Conservation (phyloP, 2,888 invertebrate species). For the Autographa pulchrina region DNA sequence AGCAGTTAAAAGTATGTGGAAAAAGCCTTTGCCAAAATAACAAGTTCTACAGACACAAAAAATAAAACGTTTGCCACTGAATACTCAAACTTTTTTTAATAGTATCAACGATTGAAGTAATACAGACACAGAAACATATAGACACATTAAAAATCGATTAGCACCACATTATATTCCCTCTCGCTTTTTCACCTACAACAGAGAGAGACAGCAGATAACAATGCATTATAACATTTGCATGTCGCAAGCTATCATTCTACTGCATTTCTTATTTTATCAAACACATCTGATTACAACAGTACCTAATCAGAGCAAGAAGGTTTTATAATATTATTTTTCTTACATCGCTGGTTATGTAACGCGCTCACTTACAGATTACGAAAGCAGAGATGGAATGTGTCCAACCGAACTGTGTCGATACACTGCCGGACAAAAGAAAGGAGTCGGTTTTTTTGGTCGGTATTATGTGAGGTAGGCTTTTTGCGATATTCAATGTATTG, state of each 20-base stretch:
- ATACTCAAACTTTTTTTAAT: neutral
- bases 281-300: slow-evolving; percentile 46
- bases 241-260: slow-evolving; percentile 23
- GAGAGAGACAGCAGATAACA: slow-evolving; percentile 10
- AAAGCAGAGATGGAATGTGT: slow-evolving; percentile 49
- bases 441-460: neutral
- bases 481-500: neutral
- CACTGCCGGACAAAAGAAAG: slow-evolving; percentile 24
- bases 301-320: slow-evolving; percentile 65
- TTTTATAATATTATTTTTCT: slow-evolving; percentile 54
- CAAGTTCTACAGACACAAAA: no score
- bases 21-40: no score
- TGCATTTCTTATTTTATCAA: slow-evolving; percentile 42
- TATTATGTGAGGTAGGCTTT: neutral
- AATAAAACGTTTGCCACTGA: neutral
- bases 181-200: neutral
- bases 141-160: slow-evolving; percentile 1
- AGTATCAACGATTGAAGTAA: neutral
- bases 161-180: slow-evolving; percentile 1
- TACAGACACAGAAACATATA: neutral
- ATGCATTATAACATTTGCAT: slow-evolving; percentile 13
- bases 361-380: slow-evolving; percentile 51
- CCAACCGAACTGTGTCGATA: slow-evolving; percentile 25
- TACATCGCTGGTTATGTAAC: slow-evolving; percentile 52
- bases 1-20: no score